These are phyloP conservation scores for Zaprionus vittiger DNA, from an alignment of 1,140 invertebrate species.

Conservation along the genomic window DNA sequence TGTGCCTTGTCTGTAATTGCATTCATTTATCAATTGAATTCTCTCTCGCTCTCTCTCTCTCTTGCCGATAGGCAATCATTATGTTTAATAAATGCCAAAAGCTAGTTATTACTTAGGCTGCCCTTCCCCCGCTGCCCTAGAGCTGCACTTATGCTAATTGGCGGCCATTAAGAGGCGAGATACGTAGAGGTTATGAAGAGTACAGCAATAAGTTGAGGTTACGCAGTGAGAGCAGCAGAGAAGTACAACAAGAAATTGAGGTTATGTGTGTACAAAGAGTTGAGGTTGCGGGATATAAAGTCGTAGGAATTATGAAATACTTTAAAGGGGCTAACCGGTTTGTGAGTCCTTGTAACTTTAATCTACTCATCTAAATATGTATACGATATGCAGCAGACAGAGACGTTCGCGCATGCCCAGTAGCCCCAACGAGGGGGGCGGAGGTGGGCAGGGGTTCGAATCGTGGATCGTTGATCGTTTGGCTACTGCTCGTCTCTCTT, in stretches of 20 bases:
- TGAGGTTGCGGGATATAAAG: neutral
- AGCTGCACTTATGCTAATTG: constrained; percentile 72
- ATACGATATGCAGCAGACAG: constrained; percentile 23
- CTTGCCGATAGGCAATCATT: constrained; percentile 57
- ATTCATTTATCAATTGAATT: constrained; percentile 56
- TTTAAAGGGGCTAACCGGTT: constrained; percentile 45
- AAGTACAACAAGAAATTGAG: no score
- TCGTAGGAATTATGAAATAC: constrained; percentile 66
- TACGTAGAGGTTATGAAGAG: neutral
- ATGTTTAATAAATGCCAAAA: constrained; percentile 76
- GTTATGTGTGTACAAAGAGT: no score
- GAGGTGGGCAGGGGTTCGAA: neutral
- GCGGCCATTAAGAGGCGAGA: constrained; percentile 55
- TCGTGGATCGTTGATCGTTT: constrained; percentile 25
- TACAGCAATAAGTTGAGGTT: no score
- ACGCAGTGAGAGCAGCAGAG: neutral
- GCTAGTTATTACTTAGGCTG: constrained; percentile 56
- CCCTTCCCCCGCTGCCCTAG: neutral
- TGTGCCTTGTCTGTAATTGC: constrained; percentile 56
- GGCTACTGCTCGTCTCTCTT: constrained; percentile 61
- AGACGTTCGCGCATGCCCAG: constrained; percentile 69
- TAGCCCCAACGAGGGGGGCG: constrained; percentile 42
- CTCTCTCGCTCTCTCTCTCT: constrained; percentile 12
- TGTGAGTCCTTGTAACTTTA: constrained; percentile 34
- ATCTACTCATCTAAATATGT: constrained; percentile 37